A percentile compares a stretch with the other conserved stretches of the same genome.
Evolutionary conservation across 2,888 invertebrate genomes (phyloP).

Genomic region (Melieria crassipennis): DNA sequence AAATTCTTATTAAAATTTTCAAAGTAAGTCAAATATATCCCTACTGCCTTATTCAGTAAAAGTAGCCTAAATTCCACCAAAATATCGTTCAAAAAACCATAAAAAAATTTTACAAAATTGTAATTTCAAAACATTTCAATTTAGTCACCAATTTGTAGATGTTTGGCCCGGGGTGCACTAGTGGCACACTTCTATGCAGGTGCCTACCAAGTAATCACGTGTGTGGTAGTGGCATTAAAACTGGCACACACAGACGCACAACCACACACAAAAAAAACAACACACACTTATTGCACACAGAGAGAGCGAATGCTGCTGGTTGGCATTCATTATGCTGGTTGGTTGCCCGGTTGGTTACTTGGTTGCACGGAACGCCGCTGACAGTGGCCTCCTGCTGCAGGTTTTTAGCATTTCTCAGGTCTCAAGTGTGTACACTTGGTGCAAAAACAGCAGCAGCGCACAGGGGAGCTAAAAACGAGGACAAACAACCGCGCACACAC

Average conservation of each 20-base stretch:
- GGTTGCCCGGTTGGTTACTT: constrained; percentile 54
- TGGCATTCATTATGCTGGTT: constrained; percentile 54
- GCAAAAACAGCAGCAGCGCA: not conserved
- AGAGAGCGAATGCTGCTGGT: constrained; percentile 30
- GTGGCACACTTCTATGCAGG: too few species aligned
- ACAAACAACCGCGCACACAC: constrained; percentile 40
- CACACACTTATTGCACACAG: not conserved
- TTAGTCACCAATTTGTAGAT: too few species aligned
- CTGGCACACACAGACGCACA: constrained; percentile 28
- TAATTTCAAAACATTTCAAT: too few species aligned
- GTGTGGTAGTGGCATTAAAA: constrained; percentile 8
- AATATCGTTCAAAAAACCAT: too few species aligned
- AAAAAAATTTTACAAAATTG: too few species aligned
- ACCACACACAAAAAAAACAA: not conserved
- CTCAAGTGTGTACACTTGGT: constrained; percentile 23
- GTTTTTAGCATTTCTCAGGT: not conserved
- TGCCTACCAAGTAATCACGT: too few species aligned
- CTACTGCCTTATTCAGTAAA: too few species aligned
- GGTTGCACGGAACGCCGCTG: not conserved
- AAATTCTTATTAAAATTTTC: too few species aligned
- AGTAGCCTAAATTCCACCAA: too few species aligned
- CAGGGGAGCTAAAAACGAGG: constrained; percentile 17
- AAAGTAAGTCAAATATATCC: too few species aligned
- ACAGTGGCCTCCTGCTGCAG: not conserved
- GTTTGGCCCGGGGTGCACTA: too few species aligned